Evolutionary conservation across 2,797 vertebrate genomes (phyloP).

Genomic region (Sebastes aleutianus): DNA sequence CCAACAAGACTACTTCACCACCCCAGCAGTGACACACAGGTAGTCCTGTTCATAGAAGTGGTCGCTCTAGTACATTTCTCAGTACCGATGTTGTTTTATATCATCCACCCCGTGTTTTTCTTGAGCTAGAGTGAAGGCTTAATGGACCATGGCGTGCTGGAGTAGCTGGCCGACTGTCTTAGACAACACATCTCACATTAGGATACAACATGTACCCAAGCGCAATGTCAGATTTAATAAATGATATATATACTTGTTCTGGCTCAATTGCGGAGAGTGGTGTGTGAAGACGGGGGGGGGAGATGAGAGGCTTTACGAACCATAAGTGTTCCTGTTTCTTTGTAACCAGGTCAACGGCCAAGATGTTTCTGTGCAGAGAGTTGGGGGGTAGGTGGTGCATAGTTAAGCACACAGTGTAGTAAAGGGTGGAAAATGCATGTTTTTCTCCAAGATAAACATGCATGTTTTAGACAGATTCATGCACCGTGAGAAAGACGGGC

Average conservation of each 20-base stretch:
- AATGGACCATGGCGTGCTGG: constrained; percentile 74
- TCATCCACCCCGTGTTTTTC: constrained; percentile 63
- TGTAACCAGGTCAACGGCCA: constrained; percentile 64
- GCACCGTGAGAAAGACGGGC: neutral
- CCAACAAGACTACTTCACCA: constrained; percentile 7
- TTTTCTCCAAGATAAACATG: neutral
- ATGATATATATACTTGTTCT: constrained; percentile 65
- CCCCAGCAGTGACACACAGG: constrained; percentile 24
- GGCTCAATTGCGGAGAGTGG: constrained; percentile 29
- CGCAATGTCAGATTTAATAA: constrained; percentile 77
- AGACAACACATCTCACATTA: constrained; percentile 69
- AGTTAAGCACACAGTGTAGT: constrained; percentile 12
- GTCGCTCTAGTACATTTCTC: constrained; percentile 41
- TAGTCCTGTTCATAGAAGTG: constrained; percentile 44
- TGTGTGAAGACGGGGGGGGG: constrained; percentile 15
- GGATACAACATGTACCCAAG: constrained; percentile 65
- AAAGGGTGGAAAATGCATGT: constrained; percentile 8
- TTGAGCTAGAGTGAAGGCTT: constrained; percentile 75
- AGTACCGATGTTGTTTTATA: constrained; percentile 53
- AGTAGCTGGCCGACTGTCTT: constrained; percentile 57
- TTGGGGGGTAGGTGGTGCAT: constrained; percentile 22
- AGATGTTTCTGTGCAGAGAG: constrained; percentile 33
- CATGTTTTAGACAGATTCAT: neutral
- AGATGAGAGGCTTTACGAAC: constrained; percentile 53
- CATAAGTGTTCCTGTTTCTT: constrained; percentile 51